Percentiles rank a stretch among this genome's conserved stretches.
phyloP scores from a whole-genome alignment of 2,888 invertebrate genomes.

The Ectemnius continuus region DNA sequence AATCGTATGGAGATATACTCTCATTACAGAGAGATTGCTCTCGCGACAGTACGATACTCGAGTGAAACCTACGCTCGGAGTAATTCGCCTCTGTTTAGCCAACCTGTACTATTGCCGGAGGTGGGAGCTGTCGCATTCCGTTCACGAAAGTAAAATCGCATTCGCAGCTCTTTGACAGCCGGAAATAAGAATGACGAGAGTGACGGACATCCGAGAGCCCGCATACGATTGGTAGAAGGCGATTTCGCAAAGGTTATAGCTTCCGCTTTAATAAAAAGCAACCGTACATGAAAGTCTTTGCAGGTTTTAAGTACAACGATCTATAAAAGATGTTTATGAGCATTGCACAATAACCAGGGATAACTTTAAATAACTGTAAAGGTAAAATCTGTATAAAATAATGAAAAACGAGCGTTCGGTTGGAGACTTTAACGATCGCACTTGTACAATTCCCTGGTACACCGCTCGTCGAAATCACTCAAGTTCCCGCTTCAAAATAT shows the following conservation, averaged over 20 bases:
- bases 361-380: neutral
- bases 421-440: slow-evolving; percentile 19
- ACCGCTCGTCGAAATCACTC: neutral
- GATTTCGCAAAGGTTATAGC: too few relatives aligned
- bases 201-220: neutral
- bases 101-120: neutral
- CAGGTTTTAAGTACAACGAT: too few relatives aligned
- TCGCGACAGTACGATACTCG: too few relatives aligned
- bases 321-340: too few relatives aligned
- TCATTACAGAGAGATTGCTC: too few relatives aligned
- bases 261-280: too few relatives aligned
- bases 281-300: too few relatives aligned
- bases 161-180: neutral
- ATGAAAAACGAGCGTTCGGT: neutral
- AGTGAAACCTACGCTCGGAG: too few relatives aligned
- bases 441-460: neutral
- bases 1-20: too few relatives aligned
- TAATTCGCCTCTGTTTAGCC: too few relatives aligned
- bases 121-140: neutral
- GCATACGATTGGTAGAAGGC: neutral
- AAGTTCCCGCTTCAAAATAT: neutral
- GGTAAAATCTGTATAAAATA: neutral
- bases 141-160: slow-evolving; percentile 1
- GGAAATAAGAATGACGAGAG: too few relatives aligned
- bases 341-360: too few relatives aligned